Evolutionary conservation across 2,888 invertebrate species (phyloP), one percentile per base, ranked within the genome.

Genomic region (Hetaerina titia): DNA sequence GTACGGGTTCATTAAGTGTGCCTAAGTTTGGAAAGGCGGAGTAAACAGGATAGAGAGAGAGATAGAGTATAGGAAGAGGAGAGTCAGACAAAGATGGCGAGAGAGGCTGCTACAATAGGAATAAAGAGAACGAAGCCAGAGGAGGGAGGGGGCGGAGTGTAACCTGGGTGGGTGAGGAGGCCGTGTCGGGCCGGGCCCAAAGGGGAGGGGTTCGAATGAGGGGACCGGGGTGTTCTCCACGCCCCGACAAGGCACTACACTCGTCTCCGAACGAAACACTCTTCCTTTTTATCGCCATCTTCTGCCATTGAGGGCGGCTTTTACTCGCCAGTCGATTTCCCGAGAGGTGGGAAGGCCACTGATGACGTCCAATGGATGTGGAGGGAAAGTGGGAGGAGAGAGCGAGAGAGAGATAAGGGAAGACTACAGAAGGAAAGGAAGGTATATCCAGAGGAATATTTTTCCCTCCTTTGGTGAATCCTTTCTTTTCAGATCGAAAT

Each of bases 251-350:
- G 56, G 9, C 56, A n/a, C 89, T 57, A 89, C 89, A 89, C 89
- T 89, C 89, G 89, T 58, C 89, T 89, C 58, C 57, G 58, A 57
- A 22, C 89, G 22, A 22, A 89, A n/a, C 89, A 89, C 89, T 89
- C 89, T 57, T 31, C 81, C 56, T 31, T 89, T 58, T 89, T 89
- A 89, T 89, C 89, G n/a, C 89, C 89, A 56, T 31, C n/a, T n/a
- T 89, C 89, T 58, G n/a, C 89, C 57, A 58, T 89, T 89, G 89
- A 57, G 89, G 57, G 58, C 89, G 22, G 81, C n/a, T n/a, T 89
- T 89, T 89, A 89, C 89, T 58, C 89, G 8, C 31, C 88, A 22
- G 69, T 1, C 13, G 88, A 88, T 45, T 45, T 88, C 45, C 31
- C 22, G 57, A 15, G 57, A 57, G 89, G 58, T 13, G 57, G 58